These are phyloP conservation scores for Microcebus griseorufus DNA, from an alignment of 2,113 vertebrate genomes.

Conservation along the genomic window DNA sequence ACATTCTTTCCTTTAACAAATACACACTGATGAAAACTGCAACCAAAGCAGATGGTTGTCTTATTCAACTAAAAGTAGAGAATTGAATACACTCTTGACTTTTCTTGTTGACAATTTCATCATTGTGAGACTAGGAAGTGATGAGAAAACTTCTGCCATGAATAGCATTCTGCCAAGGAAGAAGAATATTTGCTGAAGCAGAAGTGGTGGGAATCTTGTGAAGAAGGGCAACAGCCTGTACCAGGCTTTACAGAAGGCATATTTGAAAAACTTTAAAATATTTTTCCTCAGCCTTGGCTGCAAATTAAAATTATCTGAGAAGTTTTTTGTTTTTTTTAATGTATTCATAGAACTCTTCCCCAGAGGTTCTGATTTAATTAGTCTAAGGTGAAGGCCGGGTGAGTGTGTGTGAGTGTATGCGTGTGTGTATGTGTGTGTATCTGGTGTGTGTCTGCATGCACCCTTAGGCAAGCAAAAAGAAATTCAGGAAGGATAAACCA, in stretches of 20 bases:
- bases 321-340: not conserved
- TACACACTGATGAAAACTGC: conserved; percentile 31
- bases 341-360: not conserved
- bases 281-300: not conserved
- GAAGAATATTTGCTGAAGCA: not conserved
- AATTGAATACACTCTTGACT: conserved; percentile 50
- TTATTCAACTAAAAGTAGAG: conserved; percentile 35
- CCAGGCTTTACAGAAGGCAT: not conserved
- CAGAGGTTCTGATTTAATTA: not conserved
- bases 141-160: conserved; percentile 13
- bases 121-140: not conserved
- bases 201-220: not conserved
- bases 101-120: conserved; percentile 45
- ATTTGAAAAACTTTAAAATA: conserved; percentile 8
- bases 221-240: not conserved
- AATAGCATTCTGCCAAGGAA: conserved; percentile 13
- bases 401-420: not conserved
- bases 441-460: not conserved
- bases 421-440: not conserved
- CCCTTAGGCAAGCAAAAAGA: not conserved
- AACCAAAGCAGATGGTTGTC: conserved; percentile 7
- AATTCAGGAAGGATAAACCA: not conserved
- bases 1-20: conserved; percentile 60
- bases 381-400: not conserved
- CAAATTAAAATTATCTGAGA: not conserved